Evolutionary conservation across 2,888 invertebrate species (phyloP), one percentile per base, ranked within the genome.

Genomic region (Meliscaeva auricollis): DNA sequence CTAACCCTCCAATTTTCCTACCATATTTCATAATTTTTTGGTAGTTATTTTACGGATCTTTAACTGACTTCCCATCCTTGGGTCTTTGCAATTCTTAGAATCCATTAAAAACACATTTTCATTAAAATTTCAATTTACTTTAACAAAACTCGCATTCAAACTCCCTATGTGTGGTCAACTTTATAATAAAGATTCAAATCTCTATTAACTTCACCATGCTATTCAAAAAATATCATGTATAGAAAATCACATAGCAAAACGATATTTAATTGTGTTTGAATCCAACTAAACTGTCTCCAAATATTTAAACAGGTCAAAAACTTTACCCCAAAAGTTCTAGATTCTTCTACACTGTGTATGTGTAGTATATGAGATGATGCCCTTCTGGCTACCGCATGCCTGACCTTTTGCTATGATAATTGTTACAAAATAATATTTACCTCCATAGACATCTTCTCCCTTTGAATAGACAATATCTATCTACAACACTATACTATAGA

Each of bases 401-500:
- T 64, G 46, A 64, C 64, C 64, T 46, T 17, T 64, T 17, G 20
- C 20, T 38, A 48, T 38, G 20, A 38, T 30, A 64, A 64, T 64
- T 64, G 64, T 46, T 30, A 30, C 64, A 64, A 38, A 44, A 64
- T 64, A 64, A 64, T 64, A 46, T 64, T 64, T 64, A 64, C 64
- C 30, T 64, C 30, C 2, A 35, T 6, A 46, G 44, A 17, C 17
- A 35, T 56, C 56, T 56, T 35, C 54, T 32, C 15, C 46, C 13
- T 38, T 13, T 13, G 11, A 4, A 11, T 13, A 13, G 15, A 4
- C 44, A n/a, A 44, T 26, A 2, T 26, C 26, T 26, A 26, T 4
- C 26, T 3, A 26, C 38, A 38, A 38, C 4, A 3, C 11, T 38
- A 11, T 13, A 38, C 13, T 38, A 17, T 35, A 46, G 44, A 64